Base-by-base conservation (phyloP, 2,113 vertebrate species). In the Paracanthobrama guichenoti region DNA sequence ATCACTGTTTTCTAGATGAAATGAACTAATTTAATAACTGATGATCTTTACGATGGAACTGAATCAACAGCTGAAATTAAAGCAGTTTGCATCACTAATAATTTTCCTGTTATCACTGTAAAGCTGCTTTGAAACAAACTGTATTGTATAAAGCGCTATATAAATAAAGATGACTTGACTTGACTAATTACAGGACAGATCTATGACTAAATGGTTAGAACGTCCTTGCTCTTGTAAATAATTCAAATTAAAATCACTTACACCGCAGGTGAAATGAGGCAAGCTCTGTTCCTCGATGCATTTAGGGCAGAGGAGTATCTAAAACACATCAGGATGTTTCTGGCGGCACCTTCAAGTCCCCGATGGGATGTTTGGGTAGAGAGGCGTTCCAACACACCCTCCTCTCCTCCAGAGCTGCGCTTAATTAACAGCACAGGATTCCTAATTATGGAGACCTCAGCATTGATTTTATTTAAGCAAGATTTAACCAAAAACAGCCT, bases 401-500 rank as follows among this genome's bases (percentile, higher is more conserved):
- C 26, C 24, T 60, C 53, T 71, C 62, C 83, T 78, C 75, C 28
- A 26, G 66, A 85, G 78, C 78, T 3, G 5, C 7, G 44, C 50
- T 77, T 86, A 83, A 79, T 86, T 83, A 86, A 83, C 74, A 73
- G 28, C 26, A 28, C 22, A 26, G 53, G 26, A 72, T 35, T 69
- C 81, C 28, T 83, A 86, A 86, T 83, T 72, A 79, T 16, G 53
- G 64, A 78, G 66, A 71, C 55, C 85, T 73, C 75, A 39, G 74
- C 66, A 83, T 73, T 60, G 26, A 82, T 83, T 86, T 83, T 83
- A 86, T 79, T 83, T 82, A 77, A 81, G 69, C 39, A 57, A 82
- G 42, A 79, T 83, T 83, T 50, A 46, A 73, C 85, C 53, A 75
- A 86, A 79, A 48, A 57, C 55, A 55, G 69, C 81, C 66, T 86